Evolutionary conservation across 2,113 vertebrate species (phyloP), one percentile per base, ranked within the genome.

Genomic region (Pogona vitticeps): DNA sequence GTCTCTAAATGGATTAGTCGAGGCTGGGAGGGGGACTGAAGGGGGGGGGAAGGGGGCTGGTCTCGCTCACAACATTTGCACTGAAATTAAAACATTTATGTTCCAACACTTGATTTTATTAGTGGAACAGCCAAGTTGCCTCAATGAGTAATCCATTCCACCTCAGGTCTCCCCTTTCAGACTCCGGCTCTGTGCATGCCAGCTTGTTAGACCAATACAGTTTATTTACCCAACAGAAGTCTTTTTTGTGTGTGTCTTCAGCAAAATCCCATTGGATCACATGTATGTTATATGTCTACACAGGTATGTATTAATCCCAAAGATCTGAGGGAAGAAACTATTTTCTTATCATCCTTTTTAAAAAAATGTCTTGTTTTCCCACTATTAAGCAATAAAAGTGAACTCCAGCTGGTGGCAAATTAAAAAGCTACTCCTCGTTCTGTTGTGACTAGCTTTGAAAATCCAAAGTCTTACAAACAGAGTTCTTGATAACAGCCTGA

Each of bases 51-150:
- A 88, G 72, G 77, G 83, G 8, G 58, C 15, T 56, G 84, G 86
- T 90, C 89, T 87, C 84, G 85, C 93, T 95, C 87, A 77, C 88
- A 95, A 88, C 93, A 88, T 94, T 94, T 77, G 83, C 82, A 76
- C 91, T 92, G 92, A 96, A 96, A 95, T 95, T 92, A 93, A 96
- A 95, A 94, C 90, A 89, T 93, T 95, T 94, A 92, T 94, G 90
- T 94, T 95, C 91, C 89, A 94, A 92, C 85, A 90, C 89, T 96
- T 96, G 94, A 95, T 95, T 96, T 96, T 95, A 94, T 95, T 93
- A 94, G 92, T 80, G 86, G 88, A 88, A 92, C 90, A 92, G 71
- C 13, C 63, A 91, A 94, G 87, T 94, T 94, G 93, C 92, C 88
- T 92, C 93, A 91, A 87, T 88, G 88, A 10, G 2, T 90, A 95